Conservation (phyloP, 2,113 vertebrate genomes). For the Sinocyclocheilus rhinocerous region DNA sequence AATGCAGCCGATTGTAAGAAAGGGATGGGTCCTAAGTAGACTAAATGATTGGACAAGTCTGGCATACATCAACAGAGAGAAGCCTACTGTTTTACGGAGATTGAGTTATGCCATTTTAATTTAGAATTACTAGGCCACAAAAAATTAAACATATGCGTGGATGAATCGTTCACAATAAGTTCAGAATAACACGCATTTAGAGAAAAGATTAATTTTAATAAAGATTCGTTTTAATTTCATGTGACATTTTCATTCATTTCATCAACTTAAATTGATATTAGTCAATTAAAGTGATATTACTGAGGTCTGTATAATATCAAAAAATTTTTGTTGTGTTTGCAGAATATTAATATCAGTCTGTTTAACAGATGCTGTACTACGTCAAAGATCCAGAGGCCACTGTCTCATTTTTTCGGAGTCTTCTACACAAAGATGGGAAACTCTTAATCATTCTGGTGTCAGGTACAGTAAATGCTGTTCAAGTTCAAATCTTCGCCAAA, state of each 20-base stretch:
- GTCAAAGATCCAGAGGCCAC: conserved; percentile 82
- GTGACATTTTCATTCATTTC: background rate
- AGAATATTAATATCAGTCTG: background rate
- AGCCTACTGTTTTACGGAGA: too few relatives aligned
- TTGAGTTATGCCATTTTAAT: background rate
- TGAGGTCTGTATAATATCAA: background rate
- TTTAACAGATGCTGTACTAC: conserved; percentile 85
- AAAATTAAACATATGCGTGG: background rate
- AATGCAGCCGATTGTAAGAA: background rate
- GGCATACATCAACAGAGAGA: too few relatives aligned
- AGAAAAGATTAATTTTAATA: too few relatives aligned
- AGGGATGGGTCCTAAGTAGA: too few relatives aligned
- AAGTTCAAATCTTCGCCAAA: background rate
- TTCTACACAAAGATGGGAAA: conserved; percentile 80
- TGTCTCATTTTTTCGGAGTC: conserved; percentile 82
- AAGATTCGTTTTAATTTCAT: too few relatives aligned
- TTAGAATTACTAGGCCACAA: background rate
- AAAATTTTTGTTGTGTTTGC: background rate
- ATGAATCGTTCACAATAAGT: too few relatives aligned
- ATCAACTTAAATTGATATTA: too few relatives aligned
- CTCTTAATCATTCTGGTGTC: conserved; percentile 89
- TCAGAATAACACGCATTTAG: too few relatives aligned
- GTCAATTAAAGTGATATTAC: background rate
- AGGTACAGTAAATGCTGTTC: conserved; percentile 73
- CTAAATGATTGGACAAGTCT: too few relatives aligned